phyloP scores from a whole-genome alignment of 2,888 invertebrate species.

The Lacanobia oleracea region DNA sequence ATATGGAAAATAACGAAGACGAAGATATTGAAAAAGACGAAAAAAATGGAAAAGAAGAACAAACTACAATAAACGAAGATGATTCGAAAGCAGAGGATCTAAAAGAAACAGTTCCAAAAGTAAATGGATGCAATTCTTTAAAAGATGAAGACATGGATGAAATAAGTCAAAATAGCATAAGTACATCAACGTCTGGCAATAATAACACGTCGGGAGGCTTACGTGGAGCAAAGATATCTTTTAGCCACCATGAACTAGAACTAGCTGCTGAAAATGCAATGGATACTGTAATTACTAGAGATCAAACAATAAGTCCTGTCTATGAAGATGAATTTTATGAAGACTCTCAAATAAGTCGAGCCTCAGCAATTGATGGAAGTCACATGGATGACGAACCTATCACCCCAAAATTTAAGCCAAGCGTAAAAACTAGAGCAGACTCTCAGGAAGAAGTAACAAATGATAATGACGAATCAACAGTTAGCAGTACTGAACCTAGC shows the following conservation, averaged over 20 bases:
- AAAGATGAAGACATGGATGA: slow-evolving; percentile 48
- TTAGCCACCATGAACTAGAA: slow-evolving; percentile 4
- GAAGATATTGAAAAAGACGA: slow-evolving; percentile 7
- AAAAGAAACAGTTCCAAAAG: slow-evolving; percentile 3
- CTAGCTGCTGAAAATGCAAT: slow-evolving; percentile 3
- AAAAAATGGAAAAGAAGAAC: background rate
- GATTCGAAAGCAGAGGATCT: slow-evolving; percentile 13
- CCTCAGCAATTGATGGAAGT: slow-evolving; percentile 16
- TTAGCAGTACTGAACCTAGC: slow-evolving; percentile 22
- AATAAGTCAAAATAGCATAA: slow-evolving; percentile 32
- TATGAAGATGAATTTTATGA: slow-evolving; percentile 43
- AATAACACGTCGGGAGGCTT: slow-evolving; percentile 24
- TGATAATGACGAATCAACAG: slow-evolving; percentile 37
- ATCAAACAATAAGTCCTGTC: slow-evolving; percentile 45
- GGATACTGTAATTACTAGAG: slow-evolving; percentile 12
- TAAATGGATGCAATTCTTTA: slow-evolving; percentile 43
- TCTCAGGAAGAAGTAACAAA: slow-evolving; percentile 28
- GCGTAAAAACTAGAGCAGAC: slow-evolving; percentile 8
- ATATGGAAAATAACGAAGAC: slow-evolving; percentile 11
- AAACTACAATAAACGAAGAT: slow-evolving; percentile 13
- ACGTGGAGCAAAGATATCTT: slow-evolving; percentile 13
- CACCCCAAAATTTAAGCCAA: slow-evolving; percentile 11
- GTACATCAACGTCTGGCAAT: slow-evolving; percentile 18
- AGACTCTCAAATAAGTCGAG: slow-evolving; percentile 17
- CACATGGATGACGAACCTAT: slow-evolving; percentile 10